phyloP scores from a whole-genome alignment of 1,140 invertebrate species.

The Plectus sambesii region DNA sequence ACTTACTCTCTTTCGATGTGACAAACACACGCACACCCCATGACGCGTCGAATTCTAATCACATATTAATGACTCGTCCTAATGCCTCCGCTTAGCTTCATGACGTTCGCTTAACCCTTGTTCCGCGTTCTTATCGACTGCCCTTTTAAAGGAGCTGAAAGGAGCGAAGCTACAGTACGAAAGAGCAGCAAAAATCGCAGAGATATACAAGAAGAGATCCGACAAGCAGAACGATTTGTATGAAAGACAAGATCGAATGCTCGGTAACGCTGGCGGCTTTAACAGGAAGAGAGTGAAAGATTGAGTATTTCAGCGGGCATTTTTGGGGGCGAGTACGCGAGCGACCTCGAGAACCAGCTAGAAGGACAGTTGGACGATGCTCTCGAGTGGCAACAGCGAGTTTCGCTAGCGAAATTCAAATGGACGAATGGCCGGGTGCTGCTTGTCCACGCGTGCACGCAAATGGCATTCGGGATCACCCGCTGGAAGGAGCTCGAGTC shows the following conservation, averaged over 20 bases:
- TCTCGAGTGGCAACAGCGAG: conserved; percentile 51
- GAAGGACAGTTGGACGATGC: conserved; percentile 53
- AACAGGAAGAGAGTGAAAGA: conserved; percentile 4
- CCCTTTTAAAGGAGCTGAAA: conserved; percentile 46
- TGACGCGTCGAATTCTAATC: no score
- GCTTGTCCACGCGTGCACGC: conserved; percentile 50
- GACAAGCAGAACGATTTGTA: conserved; percentile 52
- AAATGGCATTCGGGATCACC: conserved; percentile 49
- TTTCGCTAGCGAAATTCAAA: conserved; percentile 53
- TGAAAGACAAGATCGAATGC: conserved; percentile 52
- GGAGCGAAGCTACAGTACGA: conserved; percentile 39
- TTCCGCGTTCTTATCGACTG: no score
- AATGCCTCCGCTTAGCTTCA: no score
- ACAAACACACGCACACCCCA: no score
- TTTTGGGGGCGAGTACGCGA: conserved; percentile 53
- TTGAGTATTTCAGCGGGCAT: conserved; percentile 47
- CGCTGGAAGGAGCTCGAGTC: conserved; percentile 49
- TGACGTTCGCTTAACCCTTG: no score
- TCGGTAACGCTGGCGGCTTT: conserved; percentile 47
- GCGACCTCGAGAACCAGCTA: conserved; percentile 50
- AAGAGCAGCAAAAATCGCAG: conserved; percentile 36
- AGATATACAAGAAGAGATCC: conserved; percentile 45
- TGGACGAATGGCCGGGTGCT: conserved; percentile 52
- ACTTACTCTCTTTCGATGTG: no score
- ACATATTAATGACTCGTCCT: no score